Conservation (phyloP, 23 tunicate species). For the Corella eumyota region DNA sequence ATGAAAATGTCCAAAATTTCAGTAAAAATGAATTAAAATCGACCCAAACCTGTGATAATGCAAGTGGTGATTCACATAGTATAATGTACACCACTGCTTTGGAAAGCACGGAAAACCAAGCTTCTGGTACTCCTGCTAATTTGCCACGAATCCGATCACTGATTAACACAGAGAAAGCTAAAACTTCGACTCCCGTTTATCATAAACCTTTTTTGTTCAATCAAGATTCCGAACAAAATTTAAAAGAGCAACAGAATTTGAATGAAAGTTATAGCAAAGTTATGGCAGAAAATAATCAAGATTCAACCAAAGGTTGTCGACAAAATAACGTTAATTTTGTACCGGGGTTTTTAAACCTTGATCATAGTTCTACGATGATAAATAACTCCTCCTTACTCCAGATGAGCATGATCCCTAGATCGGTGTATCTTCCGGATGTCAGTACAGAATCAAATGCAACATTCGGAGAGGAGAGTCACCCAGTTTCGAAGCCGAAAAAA, state of each 20-base stretch:
- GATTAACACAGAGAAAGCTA: not conserved
- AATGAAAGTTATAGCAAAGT: not conserved
- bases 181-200: slow-evolving; percentile 4
- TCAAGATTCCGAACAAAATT: not conserved
- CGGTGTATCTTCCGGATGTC: slow-evolving; percentile 7
- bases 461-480: not conserved
- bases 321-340: too few relatives aligned
- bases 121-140: not conserved
- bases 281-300: not conserved
- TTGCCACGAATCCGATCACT: not conserved
- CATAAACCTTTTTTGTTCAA: not conserved
- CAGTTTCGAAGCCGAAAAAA: too few relatives aligned
- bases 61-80: too few relatives aligned
- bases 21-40: not conserved
- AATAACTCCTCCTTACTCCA: slow-evolving; percentile 3
- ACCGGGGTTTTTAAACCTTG: too few relatives aligned
- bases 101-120: not conserved
- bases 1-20: not conserved
- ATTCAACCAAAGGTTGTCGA: too few relatives aligned
- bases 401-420: slow-evolving; percentile 11
- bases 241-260: not conserved
- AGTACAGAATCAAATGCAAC: slow-evolving; percentile 10
- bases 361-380: too few relatives aligned
- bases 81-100: not conserved
- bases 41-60: not conserved